Conservation (phyloP, 2,113 vertebrate genomes). For the Paedocypris sp. region DNA sequence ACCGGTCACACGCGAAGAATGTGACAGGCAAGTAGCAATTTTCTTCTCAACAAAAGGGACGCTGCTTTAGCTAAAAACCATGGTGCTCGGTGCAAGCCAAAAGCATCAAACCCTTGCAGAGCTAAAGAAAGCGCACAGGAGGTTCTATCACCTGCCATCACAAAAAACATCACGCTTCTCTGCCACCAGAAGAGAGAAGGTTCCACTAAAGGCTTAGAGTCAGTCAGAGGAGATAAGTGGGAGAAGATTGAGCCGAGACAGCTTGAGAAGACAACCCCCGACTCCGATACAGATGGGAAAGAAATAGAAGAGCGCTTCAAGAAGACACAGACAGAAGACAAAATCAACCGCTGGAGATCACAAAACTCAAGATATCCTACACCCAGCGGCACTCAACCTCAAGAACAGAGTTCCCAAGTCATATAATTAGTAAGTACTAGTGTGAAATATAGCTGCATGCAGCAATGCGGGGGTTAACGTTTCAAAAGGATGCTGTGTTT, state of each 20-base stretch:
- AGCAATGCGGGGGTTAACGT: too few relatives aligned
- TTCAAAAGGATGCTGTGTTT: too few relatives aligned
- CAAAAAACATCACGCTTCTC: neutral
- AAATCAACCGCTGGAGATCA: too few relatives aligned
- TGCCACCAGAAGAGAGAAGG: constrained; percentile 13
- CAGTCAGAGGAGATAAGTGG: constrained; percentile 17
- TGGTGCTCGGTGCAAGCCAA: constrained; percentile 11
- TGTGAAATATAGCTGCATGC: too few relatives aligned
- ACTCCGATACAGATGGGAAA: constrained; percentile 34
- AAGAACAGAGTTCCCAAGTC: too few relatives aligned
- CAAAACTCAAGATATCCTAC: too few relatives aligned
- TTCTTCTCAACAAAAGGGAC: constrained; percentile 25
- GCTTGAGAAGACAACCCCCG: constrained; percentile 29
- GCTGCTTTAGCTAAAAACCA: constrained; percentile 24
- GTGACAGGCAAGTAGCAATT: constrained; percentile 35
- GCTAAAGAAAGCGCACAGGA: constrained; percentile 1
- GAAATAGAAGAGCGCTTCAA: constrained; percentile 9
- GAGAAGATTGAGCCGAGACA: constrained; percentile 28
- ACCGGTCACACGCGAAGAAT: constrained; percentile 23
- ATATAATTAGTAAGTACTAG: too few relatives aligned
- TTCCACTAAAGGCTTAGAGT: constrained; percentile 11
- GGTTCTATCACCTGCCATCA: constrained; percentile 11
- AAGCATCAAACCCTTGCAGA: neutral
- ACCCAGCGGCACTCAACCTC: too few relatives aligned
- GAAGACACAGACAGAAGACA: too few relatives aligned